Evolutionary conservation across 1,140 invertebrate genomes (phyloP).

Genomic region (Olivierus martensii): DNA sequence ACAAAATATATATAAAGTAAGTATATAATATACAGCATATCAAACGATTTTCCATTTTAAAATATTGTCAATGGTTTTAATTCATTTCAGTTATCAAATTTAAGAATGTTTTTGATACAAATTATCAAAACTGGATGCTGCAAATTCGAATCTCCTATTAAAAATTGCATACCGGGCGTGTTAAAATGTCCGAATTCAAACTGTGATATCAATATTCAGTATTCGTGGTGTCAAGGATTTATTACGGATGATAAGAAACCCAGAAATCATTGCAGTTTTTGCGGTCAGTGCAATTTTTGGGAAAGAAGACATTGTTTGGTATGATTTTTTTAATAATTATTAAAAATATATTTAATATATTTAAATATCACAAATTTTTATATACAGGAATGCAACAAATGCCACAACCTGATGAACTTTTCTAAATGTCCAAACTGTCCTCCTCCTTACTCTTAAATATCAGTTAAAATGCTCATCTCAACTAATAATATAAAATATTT

Average conservation of each 20-base stretch:
- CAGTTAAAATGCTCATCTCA: too few species aligned
- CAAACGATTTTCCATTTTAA: neutral
- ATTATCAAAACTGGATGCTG: conserved; percentile 6
- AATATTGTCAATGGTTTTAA: too few species aligned
- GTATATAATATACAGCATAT: neutral
- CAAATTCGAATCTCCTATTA: neutral
- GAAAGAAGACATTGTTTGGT: conserved; percentile 8
- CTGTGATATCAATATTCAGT: conserved; percentile 5
- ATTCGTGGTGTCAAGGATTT: conserved; percentile 10
- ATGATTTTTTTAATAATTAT: neutral
- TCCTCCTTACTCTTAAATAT: neutral
- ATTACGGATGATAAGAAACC: conserved; percentile 7
- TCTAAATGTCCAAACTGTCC: neutral
- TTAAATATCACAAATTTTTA: too few species aligned
- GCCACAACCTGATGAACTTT: neutral
- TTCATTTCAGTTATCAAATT: neutral
- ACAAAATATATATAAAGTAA: conserved; percentile 14
- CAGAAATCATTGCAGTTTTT: conserved; percentile 12
- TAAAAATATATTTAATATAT: neutral
- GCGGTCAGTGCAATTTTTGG: conserved; percentile 8
- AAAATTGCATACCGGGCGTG: conserved; percentile 9
- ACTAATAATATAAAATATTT: too few species aligned
- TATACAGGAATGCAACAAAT: conserved; percentile 4
- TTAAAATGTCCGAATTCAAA: conserved; percentile 6
- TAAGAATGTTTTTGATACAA: neutral